These are phyloP conservation scores for Melipona bicolor DNA, from an alignment of 2,888 invertebrate genomes.

Conservation along the genomic window DNA sequence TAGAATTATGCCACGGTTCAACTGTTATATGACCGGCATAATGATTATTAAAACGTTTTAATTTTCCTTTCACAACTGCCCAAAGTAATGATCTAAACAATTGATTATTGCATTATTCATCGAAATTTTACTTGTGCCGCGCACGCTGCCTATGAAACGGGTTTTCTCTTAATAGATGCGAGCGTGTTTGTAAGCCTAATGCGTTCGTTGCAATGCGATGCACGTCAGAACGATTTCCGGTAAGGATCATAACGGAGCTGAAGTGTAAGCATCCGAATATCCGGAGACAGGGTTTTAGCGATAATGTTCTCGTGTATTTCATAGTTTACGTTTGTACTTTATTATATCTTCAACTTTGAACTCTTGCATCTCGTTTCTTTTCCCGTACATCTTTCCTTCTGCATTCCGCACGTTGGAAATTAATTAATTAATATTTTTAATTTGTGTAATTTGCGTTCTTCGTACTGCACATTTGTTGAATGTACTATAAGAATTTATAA, in stretches of 20 bases:
- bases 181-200: conserved; percentile 34
- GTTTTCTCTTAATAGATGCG: conserved; percentile 44
- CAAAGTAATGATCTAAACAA: neutral
- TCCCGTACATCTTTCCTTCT: too few species aligned
- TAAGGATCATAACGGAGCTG: conserved; percentile 42
- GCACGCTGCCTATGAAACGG: conserved; percentile 30
- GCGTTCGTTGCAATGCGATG: conserved; percentile 28
- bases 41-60: conserved; percentile 12
- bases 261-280: conserved; percentile 53
- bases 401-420: too few species aligned
- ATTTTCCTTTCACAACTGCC: conserved; percentile 5
- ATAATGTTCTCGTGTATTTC: neutral
- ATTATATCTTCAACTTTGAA: neutral
- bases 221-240: conserved; percentile 59
- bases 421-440: too few species aligned
- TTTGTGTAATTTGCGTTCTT: too few species aligned
- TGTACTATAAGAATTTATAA: too few species aligned
- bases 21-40: neutral
- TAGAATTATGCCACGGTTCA: too few species aligned
- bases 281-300: conserved; percentile 11
- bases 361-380: too few species aligned
- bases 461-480: too few species aligned
- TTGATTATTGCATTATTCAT: conserved; percentile 43
- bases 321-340: neutral
- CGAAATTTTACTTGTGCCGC: conserved; percentile 17